These are phyloP conservation scores for Zygothrica quintamaculata DNA, from an alignment of 2,888 invertebrate species.

Conservation along the genomic window DNA sequence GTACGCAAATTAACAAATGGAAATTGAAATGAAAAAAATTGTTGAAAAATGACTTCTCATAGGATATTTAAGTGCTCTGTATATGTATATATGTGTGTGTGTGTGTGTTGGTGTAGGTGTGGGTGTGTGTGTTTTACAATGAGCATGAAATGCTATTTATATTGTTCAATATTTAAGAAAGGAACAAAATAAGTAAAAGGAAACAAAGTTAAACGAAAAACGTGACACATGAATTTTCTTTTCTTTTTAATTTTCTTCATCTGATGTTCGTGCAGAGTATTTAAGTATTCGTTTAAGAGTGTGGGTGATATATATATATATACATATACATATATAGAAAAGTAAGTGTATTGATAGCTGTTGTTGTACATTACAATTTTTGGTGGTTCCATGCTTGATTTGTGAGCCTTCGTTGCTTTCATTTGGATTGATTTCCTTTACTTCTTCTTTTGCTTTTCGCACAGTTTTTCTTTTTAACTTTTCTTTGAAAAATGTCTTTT, in stretches of 20 bases:
- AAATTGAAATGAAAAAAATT: constrained; percentile 13
- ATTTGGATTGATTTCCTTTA: constrained; percentile 32
- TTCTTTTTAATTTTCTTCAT: constrained; percentile 13
- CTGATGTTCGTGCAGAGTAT: constrained; percentile 36
- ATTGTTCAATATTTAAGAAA: constrained; percentile 54
- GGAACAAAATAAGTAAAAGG: constrained; percentile 12
- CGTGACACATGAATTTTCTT: constrained; percentile 45
- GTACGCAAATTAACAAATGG: constrained; percentile 17
- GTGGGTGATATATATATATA: constrained; percentile 22
- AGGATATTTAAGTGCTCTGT: constrained; percentile 20
- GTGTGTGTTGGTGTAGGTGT: constrained; percentile 18
- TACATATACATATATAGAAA: constrained; percentile 27
- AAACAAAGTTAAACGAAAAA: constrained; percentile 33
- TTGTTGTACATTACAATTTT: constrained; percentile 77
- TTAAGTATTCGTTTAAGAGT: constrained; percentile 11
- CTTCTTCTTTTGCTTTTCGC: constrained; percentile 5
- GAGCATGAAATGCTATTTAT: constrained; percentile 62
- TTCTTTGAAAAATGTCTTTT: constrained; percentile 10
- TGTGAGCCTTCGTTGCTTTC: constrained; percentile 63
- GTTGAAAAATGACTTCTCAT: constrained; percentile 69
- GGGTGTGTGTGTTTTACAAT: constrained; percentile 44
- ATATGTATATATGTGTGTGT: constrained; percentile 1
- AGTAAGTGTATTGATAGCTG: constrained; percentile 12
- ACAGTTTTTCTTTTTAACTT: constrained; percentile 2
- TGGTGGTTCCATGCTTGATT: constrained; percentile 75